These are phyloP conservation scores for Stratiolaelaps scimitus DNA, from an alignment of 1,140 invertebrate genomes.

Conservation along the genomic window DNA sequence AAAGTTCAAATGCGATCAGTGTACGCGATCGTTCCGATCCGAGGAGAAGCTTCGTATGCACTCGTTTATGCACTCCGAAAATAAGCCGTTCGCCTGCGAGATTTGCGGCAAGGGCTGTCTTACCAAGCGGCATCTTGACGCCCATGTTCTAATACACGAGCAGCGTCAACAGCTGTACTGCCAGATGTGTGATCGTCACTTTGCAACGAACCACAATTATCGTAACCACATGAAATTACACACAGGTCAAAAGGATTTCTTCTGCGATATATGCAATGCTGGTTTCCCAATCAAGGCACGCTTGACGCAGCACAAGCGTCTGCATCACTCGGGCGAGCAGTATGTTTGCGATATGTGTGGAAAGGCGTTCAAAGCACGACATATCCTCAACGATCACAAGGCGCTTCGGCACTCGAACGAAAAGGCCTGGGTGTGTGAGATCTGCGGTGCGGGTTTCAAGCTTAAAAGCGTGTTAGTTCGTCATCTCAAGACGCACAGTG, in stretches of 20 bases:
- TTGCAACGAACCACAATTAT: conserved; percentile 25
- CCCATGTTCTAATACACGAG: conserved; percentile 15
- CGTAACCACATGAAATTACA: conserved; percentile 23
- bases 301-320: conserved; percentile 9
- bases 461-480: conserved; percentile 41
- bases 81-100: conserved; percentile 43
- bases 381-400: conserved; percentile 41
- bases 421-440: conserved; percentile 38
- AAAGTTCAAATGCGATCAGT: conserved; percentile 23
- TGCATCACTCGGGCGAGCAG: conserved; percentile 23
- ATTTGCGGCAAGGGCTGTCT: conserved; percentile 40
- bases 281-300: conserved; percentile 23
- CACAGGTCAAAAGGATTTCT: conserved; percentile 21
- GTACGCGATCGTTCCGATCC: conserved; percentile 14
- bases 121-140: conserved; percentile 20
- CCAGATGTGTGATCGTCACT: conserved; percentile 20
- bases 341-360: conserved; percentile 43
- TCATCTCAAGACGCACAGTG: conserved; percentile 41
- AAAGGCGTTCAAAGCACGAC: conserved; percentile 41
- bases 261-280: conserved; percentile 25
- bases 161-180: conserved; percentile 19
- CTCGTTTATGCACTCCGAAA: conserved; percentile 41
- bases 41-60: conserved; percentile 36
- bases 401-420: conserved; percentile 41
- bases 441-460: conserved; percentile 41